Conservation (phyloP, 2,113 vertebrate genomes). For the Eudyptes chrysolophus region DNA sequence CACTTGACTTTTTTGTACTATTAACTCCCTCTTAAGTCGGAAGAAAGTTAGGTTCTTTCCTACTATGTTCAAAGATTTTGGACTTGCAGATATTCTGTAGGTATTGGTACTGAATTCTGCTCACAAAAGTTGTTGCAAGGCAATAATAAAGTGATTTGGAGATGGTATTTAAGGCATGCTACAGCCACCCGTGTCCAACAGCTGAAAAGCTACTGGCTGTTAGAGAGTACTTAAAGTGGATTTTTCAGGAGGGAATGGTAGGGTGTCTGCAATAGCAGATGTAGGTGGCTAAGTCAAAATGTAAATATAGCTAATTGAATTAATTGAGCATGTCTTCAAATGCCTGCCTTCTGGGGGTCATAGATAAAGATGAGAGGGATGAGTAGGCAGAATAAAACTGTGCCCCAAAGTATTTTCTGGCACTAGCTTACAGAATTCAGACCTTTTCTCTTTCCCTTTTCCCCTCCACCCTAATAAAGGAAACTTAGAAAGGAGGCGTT, state of each 20-base stretch:
- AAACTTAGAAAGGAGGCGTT: neutral
- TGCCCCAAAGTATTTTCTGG: neutral
- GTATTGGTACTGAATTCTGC: neutral
- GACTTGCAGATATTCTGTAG: neutral
- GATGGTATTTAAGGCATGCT: neutral
- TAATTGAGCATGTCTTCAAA: conserved; percentile 13
- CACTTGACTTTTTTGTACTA: neutral
- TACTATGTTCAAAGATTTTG: neutral
- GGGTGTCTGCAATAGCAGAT: neutral
- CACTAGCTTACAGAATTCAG: neutral
- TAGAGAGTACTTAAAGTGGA: neutral
- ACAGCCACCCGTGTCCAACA: neutral
- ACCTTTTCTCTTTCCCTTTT: neutral
- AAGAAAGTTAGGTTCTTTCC: neutral
- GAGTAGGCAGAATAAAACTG: neutral
- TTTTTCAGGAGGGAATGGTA: neutral
- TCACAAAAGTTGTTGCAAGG: neutral
- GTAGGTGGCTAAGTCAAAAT: conserved; percentile 6
- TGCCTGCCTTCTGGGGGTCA: neutral
- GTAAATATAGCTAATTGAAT: neutral
- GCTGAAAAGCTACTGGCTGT: neutral
- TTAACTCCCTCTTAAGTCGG: neutral
- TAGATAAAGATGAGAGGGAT: neutral
- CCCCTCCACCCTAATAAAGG: neutral
- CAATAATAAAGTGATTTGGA: neutral